These are phyloP conservation scores for Kryptolebias marmoratus DNA, from an alignment of 2,113 vertebrate species.

Conservation along the genomic window DNA sequence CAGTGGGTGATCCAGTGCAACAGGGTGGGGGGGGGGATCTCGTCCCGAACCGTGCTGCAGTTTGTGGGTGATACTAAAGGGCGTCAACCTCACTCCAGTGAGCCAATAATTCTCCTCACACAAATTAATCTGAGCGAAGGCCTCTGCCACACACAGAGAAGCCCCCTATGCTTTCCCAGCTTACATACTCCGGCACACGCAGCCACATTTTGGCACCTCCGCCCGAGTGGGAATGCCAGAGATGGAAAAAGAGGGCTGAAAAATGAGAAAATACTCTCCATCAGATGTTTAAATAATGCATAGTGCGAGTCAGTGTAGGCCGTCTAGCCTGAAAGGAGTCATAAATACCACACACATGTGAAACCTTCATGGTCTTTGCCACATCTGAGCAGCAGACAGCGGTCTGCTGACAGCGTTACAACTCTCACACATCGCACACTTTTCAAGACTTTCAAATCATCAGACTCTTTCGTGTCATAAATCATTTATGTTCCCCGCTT, in stretches of 20 bases:
- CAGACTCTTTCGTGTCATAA: slow-evolving; percentile 14
- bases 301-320: slow-evolving; percentile 50
- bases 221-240: slow-evolving; percentile 28
- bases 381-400: slow-evolving; percentile 63
- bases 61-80: slow-evolving; percentile 55
- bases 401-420: slow-evolving; percentile 56
- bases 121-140: slow-evolving; percentile 64
- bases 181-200: slow-evolving; percentile 81
- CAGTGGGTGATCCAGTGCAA: slow-evolving; percentile 60
- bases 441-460: slow-evolving; percentile 23
- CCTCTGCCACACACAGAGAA: slow-evolving; percentile 69
- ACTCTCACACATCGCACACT: slow-evolving; percentile 19
- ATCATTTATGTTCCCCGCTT: slow-evolving; percentile 12
- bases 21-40: slow-evolving; percentile 12
- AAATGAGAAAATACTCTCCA: slow-evolving; percentile 67
- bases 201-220: slow-evolving; percentile 63
- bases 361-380: slow-evolving; percentile 45
- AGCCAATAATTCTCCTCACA: slow-evolving; percentile 69
- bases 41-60: slow-evolving; percentile 35
- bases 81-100: slow-evolving; percentile 65
- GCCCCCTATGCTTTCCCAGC: slow-evolving; percentile 67
- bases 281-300: slow-evolving; percentile 73
- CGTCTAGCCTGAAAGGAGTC: slow-evolving; percentile 73
- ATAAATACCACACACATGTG: slow-evolving; percentile 77
- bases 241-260: not conserved